phyloP scores from a whole-genome alignment of 1,140 invertebrate species.

The Tetragonula clypearis region DNA sequence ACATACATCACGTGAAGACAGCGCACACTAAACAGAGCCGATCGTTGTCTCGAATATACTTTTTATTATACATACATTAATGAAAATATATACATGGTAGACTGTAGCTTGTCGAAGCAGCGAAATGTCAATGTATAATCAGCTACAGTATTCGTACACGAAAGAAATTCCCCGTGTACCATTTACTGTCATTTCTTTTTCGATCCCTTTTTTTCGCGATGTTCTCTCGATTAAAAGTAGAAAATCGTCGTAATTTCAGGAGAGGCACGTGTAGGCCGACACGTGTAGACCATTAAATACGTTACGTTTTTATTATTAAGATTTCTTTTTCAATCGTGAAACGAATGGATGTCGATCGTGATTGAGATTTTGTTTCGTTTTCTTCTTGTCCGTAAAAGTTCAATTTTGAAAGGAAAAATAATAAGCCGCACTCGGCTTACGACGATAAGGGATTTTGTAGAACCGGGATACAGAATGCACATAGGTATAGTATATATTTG shows the following conservation, averaged over 20 bases:
- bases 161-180: constrained; percentile 39
- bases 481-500: constrained; percentile 13
- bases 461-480: no score
- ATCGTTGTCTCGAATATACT: constrained; percentile 73
- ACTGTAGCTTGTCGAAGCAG: constrained; percentile 80
- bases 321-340: background rate
- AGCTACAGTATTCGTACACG: constrained; percentile 64
- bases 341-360: constrained; percentile 2
- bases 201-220: constrained; percentile 4
- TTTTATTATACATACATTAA: constrained; percentile 81
- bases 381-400: background rate
- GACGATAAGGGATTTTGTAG: no score
- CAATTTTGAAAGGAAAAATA: constrained; percentile 14
- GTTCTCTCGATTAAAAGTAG: background rate
- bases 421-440: background rate
- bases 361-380: background rate
- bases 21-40: constrained; percentile 26
- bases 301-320: background rate
- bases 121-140: constrained; percentile 77
- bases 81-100: constrained; percentile 82
- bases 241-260: constrained; percentile 54
- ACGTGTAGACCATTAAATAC: constrained; percentile 60
- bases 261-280: constrained; percentile 65
- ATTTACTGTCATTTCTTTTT: background rate
- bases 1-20: constrained; percentile 6